Percentiles rank a stretch among this genome's conserved stretches.
phyloP scores from a whole-genome alignment of 2,888 invertebrate genomes.

The Melinaea menophilus region DNA sequence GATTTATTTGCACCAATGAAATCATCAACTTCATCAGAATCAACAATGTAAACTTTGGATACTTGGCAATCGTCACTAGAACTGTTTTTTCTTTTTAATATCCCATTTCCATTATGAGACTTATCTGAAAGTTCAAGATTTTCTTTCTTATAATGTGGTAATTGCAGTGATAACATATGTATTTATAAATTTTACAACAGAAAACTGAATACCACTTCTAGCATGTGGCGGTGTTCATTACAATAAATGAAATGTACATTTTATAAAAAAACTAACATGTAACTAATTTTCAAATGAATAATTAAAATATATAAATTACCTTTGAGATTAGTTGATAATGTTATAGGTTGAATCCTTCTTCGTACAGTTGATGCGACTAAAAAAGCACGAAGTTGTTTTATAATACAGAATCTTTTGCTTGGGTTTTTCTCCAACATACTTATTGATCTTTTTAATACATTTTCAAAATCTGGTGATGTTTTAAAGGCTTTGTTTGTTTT shows the following conservation, averaged over 20 bases:
- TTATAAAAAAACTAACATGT: too few relatives aligned
- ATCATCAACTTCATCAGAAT: constrained; percentile 35
- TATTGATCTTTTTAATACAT: constrained; percentile 37
- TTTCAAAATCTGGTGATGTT: constrained; percentile 40
- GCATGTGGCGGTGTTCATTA: too few relatives aligned
- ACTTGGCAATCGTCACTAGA: constrained; percentile 26
- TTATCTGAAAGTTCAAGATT: constrained; percentile 14
- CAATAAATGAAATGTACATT: too few relatives aligned
- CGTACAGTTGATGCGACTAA: constrained; percentile 39
- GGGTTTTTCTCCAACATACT: constrained; percentile 42
- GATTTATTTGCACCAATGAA: not conserved
- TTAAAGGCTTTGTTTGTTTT: constrained; percentile 40
- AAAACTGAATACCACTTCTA: too few relatives aligned
- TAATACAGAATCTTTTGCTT: constrained; percentile 45
- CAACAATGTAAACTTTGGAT: constrained; percentile 35
- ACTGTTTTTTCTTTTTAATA: constrained; percentile 15
- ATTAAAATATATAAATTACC: constrained; percentile 21
- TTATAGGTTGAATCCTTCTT: constrained; percentile 48
- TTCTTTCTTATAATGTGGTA: too few relatives aligned
- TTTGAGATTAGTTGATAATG: constrained; percentile 39
- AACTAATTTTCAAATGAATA: too few relatives aligned
- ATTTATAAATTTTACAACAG: too few relatives aligned
- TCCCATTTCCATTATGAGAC: not conserved
- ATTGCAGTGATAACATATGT: too few relatives aligned
- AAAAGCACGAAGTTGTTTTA: constrained; percentile 48